phyloP scores from a whole-genome alignment of 2,888 invertebrate species.

The Oxycera nigricornis region DNA sequence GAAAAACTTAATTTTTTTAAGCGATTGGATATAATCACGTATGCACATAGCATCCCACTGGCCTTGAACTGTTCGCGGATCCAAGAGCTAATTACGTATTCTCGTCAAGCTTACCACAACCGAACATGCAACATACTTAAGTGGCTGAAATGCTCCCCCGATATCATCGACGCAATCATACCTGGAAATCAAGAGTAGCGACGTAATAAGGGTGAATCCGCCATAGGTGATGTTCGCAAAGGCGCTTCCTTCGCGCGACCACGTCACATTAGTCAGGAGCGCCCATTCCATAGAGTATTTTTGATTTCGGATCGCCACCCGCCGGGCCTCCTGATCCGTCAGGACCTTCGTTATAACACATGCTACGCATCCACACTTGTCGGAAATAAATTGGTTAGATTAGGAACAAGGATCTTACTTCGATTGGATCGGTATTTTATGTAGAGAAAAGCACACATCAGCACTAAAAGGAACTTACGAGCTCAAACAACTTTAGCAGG shows the following conservation, averaged over 20 bases:
- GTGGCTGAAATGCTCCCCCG: not conserved
- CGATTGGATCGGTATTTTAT: slow-evolving; percentile 14
- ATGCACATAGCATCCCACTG: not conserved
- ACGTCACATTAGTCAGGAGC: slow-evolving; percentile 48
- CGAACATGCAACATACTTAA: not conserved
- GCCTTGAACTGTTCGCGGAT: not conserved
- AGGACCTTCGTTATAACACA: slow-evolving; percentile 49
- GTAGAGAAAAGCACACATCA: not conserved
- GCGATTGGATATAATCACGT: no score
- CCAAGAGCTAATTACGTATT: not conserved
- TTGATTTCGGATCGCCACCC: slow-evolving; percentile 49
- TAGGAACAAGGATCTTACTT: not conserved
- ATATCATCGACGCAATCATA: not conserved
- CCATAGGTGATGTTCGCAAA: slow-evolving; percentile 51
- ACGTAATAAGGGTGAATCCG: slow-evolving; percentile 49
- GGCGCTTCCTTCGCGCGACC: slow-evolving; percentile 50
- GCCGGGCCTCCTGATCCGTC: slow-evolving; percentile 49
- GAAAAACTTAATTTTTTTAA: no score
- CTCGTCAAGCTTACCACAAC: not conserved
- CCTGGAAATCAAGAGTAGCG: slow-evolving; percentile 46
- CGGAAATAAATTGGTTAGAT: not conserved
- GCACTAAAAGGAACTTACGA: slow-evolving; percentile 46
- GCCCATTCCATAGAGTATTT: slow-evolving; percentile 49
- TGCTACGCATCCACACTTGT: slow-evolving; percentile 49
- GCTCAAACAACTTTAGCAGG: slow-evolving; percentile 47